Evolutionary conservation across 2,888 invertebrate genomes (phyloP).

Genomic region (Pheosia gnoma): DNA sequence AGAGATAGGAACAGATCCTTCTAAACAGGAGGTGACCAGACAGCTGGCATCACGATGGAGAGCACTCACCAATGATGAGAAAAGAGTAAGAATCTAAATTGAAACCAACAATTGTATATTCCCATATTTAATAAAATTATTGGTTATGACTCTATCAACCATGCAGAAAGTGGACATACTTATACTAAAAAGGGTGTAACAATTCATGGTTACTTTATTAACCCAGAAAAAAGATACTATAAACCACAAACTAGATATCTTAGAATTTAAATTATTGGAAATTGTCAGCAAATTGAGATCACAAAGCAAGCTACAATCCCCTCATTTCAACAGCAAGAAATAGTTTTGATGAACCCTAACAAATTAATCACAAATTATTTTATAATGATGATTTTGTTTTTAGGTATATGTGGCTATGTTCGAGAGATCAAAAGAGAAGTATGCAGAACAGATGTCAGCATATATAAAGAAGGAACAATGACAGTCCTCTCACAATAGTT

Average conservation of each 20-base stretch:
- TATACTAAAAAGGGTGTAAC: too few species aligned
- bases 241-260: too few species aligned
- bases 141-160: too few species aligned
- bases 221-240: too few species aligned
- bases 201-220: too few species aligned
- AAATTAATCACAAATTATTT: not conserved
- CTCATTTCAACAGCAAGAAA: too few species aligned
- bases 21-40: conserved; percentile 90
- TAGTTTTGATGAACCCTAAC: too few species aligned
- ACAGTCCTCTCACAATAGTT: conserved; percentile 48
- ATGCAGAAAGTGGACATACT: too few species aligned
- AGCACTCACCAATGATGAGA: conserved; percentile 87
- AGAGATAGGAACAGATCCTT: conserved; percentile 87
- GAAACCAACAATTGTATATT: not conserved
- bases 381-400: conserved; percentile 46
- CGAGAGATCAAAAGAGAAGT: conserved; percentile 90
- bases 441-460: conserved; percentile 89
- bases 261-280: too few species aligned
- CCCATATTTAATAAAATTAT: too few species aligned
- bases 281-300: too few species aligned
- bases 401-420: conserved; percentile 88
- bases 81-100: conserved; percentile 80
- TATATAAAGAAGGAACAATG: conserved; percentile 83
- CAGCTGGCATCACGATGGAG: conserved; percentile 90
- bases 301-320: too few species aligned